Evolutionary conservation across 1,140 invertebrate genomes (phyloP), one percentile per base, ranked within the genome.

Genomic region (Bombus turneri): DNA sequence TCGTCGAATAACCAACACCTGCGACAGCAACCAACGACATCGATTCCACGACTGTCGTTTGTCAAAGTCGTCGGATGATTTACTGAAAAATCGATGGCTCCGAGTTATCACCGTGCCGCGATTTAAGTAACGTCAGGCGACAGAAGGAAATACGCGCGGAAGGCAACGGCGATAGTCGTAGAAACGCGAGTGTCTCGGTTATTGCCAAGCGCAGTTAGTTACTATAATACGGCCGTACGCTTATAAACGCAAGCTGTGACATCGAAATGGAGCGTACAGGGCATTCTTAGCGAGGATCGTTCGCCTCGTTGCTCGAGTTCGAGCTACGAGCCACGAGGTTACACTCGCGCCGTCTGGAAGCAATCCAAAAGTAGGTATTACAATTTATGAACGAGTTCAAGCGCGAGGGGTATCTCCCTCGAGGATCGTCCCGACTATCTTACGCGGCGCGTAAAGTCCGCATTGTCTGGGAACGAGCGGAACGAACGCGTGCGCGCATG

Each of bases 331-430:
- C 62, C 15, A 68, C 66, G 85, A 85, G 87, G 88, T 90, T 88
- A 81, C 86, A 66, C 39, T 2, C 86, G 83, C 76, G 76, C 82
- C 78, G 87, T 83, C 80, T 93, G 92, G 92, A 93, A 88, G 74
- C 78, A 80, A 83, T 93, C 92, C 93, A 93, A 91, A 92, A 92
- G 81, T 90, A 81, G 74, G 84, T 91, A 91, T 88, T 83, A 87
- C 87, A 71, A 91, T 91, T 92, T 77, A 86, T 66, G 72, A 76
- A 83, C 57, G 68, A 37, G 81, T 34, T 86, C 22, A 25, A 74
- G 37, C 69, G 34, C 31, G n/a, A 25, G 15, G 12, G 31, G 34
- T 41, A 59, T 57, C 76, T 79, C 53, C 39, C 25, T 3, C 1
- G 53, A 34, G 62, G 53, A 80, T 80, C 47, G 66, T 78, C 41